These are phyloP conservation scores for Chrysolina haemoptera DNA, from an alignment of 2,888 invertebrate genomes.

Conservation along the genomic window DNA sequence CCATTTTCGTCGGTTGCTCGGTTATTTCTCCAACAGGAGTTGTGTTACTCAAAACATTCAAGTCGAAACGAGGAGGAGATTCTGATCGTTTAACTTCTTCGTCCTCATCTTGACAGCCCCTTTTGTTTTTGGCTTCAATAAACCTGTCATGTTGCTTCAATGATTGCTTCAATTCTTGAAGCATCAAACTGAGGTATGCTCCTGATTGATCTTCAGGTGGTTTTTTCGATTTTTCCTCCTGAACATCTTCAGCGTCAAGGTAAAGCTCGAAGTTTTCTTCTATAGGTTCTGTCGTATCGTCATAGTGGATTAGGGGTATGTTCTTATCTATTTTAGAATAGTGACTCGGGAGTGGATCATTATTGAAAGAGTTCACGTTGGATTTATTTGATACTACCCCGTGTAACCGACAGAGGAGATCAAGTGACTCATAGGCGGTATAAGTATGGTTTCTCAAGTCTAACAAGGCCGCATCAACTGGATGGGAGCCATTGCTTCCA, in stretches of 20 bases:
- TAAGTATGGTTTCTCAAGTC: conserved; percentile 55
- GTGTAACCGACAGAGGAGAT: conserved; percentile 56
- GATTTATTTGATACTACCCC: conserved; percentile 52
- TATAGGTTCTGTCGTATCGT: conserved; percentile 50
- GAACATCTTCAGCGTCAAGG: conserved; percentile 46
- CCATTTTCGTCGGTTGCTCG: neutral
- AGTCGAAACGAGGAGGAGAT: conserved; percentile 48
- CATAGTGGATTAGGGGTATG: conserved; percentile 40
- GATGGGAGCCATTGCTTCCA: conserved; percentile 31
- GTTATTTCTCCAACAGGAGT: neutral
- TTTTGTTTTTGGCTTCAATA: conserved; percentile 53
- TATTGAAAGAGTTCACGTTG: neutral
- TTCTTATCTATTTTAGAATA: neutral
- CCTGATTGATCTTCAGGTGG: conserved; percentile 43
- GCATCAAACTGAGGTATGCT: conserved; percentile 52
- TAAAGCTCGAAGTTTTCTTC: conserved; percentile 59
- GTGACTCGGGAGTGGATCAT: neutral
- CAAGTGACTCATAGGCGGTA: conserved; percentile 58
- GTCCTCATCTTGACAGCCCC: conserved; percentile 52
- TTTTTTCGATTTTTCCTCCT: conserved; percentile 21
- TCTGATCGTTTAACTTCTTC: conserved; percentile 32
- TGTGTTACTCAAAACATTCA: conserved; percentile 30
- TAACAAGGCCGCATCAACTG: conserved; percentile 45
- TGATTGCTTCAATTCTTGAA: conserved; percentile 55
- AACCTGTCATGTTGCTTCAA: conserved; percentile 56